Conservation (phyloP, 2,888 invertebrate genomes). For the Euzetes globulus region DNA sequence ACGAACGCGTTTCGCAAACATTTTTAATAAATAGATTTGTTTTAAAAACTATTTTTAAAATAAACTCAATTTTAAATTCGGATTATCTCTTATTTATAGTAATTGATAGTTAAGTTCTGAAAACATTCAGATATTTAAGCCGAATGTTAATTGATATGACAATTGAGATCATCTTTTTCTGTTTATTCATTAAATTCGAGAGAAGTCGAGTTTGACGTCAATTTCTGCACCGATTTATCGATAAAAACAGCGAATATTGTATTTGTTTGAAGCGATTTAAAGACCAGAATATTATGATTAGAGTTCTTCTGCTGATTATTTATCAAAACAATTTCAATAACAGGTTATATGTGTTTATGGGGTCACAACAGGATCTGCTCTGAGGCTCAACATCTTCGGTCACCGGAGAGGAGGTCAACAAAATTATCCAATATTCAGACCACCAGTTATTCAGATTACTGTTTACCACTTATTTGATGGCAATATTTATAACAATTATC, state of each 20-base stretch:
- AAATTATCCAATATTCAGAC: neutral
- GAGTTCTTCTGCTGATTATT: neutral
- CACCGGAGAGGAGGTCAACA: neutral
- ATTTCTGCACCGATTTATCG: no score
- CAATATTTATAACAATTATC: no score
- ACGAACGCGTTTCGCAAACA: constrained; percentile 7
- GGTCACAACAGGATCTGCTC: neutral
- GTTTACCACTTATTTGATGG: no score
- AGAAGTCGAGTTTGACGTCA: no score
- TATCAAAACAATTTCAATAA: neutral
- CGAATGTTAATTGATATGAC: no score
- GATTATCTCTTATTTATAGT: neutral
- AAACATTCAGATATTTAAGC: no score
- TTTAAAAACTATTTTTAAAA: neutral
- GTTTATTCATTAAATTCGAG: no score
- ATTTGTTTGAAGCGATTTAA: neutral
- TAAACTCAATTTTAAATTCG: neutral
- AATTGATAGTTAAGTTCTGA: neutral
- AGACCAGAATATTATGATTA: neutral
- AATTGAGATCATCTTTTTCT: no score
- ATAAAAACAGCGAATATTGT: neutral
- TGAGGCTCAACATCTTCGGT: neutral
- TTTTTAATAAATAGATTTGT: neutral
- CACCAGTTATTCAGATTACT: no score
- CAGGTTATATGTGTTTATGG: constrained; percentile 9